Evolutionary conservation across 1,140 invertebrate species (phyloP).

Genomic region (Eumaeus atala): DNA sequence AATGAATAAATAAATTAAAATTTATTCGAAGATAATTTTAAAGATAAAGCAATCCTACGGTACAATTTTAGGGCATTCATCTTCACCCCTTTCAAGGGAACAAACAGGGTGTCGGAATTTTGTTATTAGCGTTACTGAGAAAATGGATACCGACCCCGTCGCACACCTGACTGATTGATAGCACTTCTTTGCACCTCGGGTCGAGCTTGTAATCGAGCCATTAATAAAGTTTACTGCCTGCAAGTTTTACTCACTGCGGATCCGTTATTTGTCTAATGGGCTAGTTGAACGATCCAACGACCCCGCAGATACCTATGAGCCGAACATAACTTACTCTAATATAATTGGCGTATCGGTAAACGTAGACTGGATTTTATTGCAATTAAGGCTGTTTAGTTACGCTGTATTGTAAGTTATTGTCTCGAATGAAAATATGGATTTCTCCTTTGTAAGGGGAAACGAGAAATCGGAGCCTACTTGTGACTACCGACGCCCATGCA

Average conservation of each 20-base stretch:
- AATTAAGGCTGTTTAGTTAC: too few relatives aligned
- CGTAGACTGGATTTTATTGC: slow-evolving; percentile 3
- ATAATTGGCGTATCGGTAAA: slow-evolving; percentile 52
- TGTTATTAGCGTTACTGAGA: slow-evolving; percentile 70
- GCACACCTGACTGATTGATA: slow-evolving; percentile 72
- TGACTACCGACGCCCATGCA: too few relatives aligned
- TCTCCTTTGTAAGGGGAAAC: too few relatives aligned
- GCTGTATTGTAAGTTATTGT: too few relatives aligned
- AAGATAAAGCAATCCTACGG: slow-evolving; percentile 36
- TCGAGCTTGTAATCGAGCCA: slow-evolving; percentile 65
- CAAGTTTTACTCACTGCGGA: slow-evolving; percentile 48
- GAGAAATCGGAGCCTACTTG: too few relatives aligned
- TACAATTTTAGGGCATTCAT: slow-evolving; percentile 57
- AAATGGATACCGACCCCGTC: slow-evolving; percentile 56
- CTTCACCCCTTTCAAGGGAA: slow-evolving; percentile 64
- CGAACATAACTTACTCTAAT: slow-evolving; percentile 10
- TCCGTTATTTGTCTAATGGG: slow-evolving; percentile 59
- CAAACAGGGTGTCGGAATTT: slow-evolving; percentile 70
- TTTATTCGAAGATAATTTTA: slow-evolving; percentile 18
- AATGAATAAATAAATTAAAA: neutral
- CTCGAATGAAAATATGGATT: too few relatives aligned
- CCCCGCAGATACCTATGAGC: slow-evolving; percentile 2
- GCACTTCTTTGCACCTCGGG: slow-evolving; percentile 72
- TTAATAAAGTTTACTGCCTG: slow-evolving; percentile 63
- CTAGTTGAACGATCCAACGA: slow-evolving; percentile 24